phyloP scores from a whole-genome alignment of 2,888 invertebrate species.

The Spodoptera littoralis region DNA sequence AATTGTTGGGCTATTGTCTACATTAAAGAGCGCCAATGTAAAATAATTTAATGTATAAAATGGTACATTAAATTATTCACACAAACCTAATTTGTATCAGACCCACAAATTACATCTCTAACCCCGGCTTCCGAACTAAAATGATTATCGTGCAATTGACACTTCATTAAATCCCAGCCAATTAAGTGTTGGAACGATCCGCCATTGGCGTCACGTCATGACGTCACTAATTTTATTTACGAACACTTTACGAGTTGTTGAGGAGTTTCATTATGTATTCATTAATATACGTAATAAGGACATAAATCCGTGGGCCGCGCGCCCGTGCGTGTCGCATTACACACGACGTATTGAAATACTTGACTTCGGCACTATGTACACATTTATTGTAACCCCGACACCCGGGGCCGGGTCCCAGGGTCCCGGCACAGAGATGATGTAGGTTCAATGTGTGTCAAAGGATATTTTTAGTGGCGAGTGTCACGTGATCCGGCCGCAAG shows the following conservation, averaged over 20 bases:
- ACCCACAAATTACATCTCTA: not conserved
- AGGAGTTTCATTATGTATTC: no score
- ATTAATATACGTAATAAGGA: not conserved
- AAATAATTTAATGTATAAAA: no score
- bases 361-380: no score
- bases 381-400: no score
- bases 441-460: constrained; percentile 5
- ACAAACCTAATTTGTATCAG: no score
- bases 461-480: constrained; percentile 4
- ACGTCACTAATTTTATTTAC: constrained; percentile 8
- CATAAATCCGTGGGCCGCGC: not conserved
- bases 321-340: no score
- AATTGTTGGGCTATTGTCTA: no score
- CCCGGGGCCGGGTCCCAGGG: not conserved
- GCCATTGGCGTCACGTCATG: not conserved
- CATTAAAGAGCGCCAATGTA: no score
- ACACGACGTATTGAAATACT: no score
- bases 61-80: no score
- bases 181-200: constrained; percentile 4
- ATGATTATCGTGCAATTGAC: constrained; percentile 14
- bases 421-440: not conserved
- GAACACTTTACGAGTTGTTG: not conserved
- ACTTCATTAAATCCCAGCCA: constrained; percentile 17
- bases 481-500: not conserved
- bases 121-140: not conserved